Evolutionary conservation across 53 echinoderm and acorn worm genomes (phyloP), one percentile per base, ranked within the genome.

Genomic region (Actinopyga echinites): DNA sequence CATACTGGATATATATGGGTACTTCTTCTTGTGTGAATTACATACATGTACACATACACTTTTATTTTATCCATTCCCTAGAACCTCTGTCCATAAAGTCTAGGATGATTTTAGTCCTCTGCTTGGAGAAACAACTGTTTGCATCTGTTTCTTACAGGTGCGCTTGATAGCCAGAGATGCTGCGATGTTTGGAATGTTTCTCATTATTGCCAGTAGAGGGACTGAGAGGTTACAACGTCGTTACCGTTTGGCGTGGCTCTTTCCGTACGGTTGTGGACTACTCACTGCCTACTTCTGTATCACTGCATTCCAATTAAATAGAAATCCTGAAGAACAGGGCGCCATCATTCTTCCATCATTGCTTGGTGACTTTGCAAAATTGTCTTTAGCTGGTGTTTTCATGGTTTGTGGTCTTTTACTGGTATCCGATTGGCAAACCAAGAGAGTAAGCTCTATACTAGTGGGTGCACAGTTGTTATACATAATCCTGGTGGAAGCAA

Each of bases 351-450:
- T 77, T 5, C 77, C 77, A 13, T 77, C 52, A 30, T 17, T 53
- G 31, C 15, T 77, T 2, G 53, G 77, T 5, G 77, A 77, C 25
- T 77, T 77, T 55, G 57, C 77, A 29, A 77, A 77, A 54, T 53
- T 77, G 21, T 26, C 29, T 30, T 31, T 77, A 32, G 77, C 77
- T 0, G 77, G 77, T 20, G 21, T 30, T 15, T 77, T 77, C 57
- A 77, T 77, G 77, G 77, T 77, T 6, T 28, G 32, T 32, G 77
- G 77, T 55, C 77, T 77, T 15, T 55, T 77, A 29, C 77, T 77
- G 28, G 56, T 32, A 1, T 77, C 77, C 1, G 77, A 77, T 29
- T 31, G 77, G 53, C 30, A 77, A 12, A 77, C 31, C 29, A 54
- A 77, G 30, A 55, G 19, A 30, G 77, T 77, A 13, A 30, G 28